Base-by-base conservation (phyloP, 1,140 invertebrate genomes). In the Capitella teleta region DNA sequence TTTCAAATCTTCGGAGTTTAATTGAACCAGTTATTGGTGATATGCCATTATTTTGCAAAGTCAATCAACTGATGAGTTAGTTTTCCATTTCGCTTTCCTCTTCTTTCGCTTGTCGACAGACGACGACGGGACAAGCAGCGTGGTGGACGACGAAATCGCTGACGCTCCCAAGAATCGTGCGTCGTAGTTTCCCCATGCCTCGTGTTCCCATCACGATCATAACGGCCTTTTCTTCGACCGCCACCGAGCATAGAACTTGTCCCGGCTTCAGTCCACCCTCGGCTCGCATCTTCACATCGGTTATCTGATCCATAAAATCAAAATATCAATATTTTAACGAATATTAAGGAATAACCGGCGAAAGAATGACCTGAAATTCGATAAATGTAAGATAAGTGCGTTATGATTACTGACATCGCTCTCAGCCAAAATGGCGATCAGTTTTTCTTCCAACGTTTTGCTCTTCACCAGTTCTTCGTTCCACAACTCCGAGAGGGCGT, bases 101-200 rank as follows among this genome's bases (percentile, higher is more conserved):
- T n/a, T n/a, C n/a, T n/a, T n/a, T n/a, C n/a, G n/a, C n/a, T n/a
- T 32, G 28, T 10, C 45, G 43, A 28, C 44, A 47, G 23, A 52
- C 51, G 21, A 52, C 42, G 36, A 52, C 51, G n/a, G 51, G 51
- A 49, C 51, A 52, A 26, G 37, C 10, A 6, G 51, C 45, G 43
- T 52, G 51, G 34, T 45, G 30, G 19, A 52, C 51, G 3, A 52
- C 28, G 37, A 40, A 52, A 24, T 52, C 51, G 28, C 45, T 48
- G 14, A 52, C 51, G 16, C 45, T 48, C 18, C 51, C 51, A 2
- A 52, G 46, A 12, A 52, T 48, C 21, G 51, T 52, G 12, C 51
- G 43, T 5, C 51, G 2, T 32, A 52, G 40, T 28, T 52, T 52
- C 18, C 51, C 51, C 23, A 52, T 48, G 34, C 51, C 51, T 19